Conservation (phyloP, 2,888 invertebrate genomes). For the Litoditis marina region DNA sequence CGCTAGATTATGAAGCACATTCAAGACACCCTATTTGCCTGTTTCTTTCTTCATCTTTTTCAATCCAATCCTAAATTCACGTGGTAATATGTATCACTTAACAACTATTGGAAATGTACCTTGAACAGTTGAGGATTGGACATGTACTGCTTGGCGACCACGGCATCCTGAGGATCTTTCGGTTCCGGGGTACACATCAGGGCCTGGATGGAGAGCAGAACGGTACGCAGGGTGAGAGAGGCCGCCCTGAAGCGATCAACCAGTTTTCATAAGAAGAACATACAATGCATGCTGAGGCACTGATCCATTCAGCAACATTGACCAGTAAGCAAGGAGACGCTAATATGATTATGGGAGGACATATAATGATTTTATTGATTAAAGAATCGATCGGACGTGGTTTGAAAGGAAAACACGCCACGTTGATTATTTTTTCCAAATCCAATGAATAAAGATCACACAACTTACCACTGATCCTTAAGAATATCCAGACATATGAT, state of each 20-base stretch:
- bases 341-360: too few species aligned
- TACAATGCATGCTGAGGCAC: too few species aligned
- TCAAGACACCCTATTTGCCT: too few species aligned
- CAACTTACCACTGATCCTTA: slow-evolving; percentile 70
- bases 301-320: background rate
- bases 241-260: slow-evolving; percentile 75
- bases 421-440: background rate
- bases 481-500: slow-evolving; percentile 97
- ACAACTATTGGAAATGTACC: too few species aligned
- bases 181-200: slow-evolving; percentile 71
- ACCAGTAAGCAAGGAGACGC: background rate
- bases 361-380: too few species aligned
- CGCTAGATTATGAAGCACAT: too few species aligned
- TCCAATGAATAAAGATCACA: too few species aligned
- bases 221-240: slow-evolving; percentile 93
- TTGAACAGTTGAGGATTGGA: slow-evolving; percentile 81
- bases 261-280: slow-evolving; percentile 1
- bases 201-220: slow-evolving; percentile 90
- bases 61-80: background rate
- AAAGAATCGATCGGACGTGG: background rate
- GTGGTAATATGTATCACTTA: background rate
- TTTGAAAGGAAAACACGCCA: background rate
- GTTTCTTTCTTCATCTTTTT: too few species aligned
- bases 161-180: slow-evolving; percentile 73
- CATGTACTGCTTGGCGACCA: slow-evolving; percentile 94